phyloP scores from a whole-genome alignment of 2,888 invertebrate species.

The Perizoma affinitatum region DNA sequence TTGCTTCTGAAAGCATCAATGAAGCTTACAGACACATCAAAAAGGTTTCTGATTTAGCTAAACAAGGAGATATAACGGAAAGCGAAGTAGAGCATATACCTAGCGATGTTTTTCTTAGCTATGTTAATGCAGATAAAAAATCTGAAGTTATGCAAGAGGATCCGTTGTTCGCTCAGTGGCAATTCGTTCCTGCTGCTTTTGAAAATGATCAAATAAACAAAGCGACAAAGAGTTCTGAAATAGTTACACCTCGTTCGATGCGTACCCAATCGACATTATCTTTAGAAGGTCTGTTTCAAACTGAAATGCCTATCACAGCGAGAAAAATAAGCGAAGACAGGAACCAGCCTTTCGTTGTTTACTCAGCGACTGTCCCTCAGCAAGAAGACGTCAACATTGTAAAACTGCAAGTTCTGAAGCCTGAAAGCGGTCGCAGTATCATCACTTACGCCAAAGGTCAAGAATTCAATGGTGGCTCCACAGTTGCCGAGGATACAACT shows the following conservation, averaged over 20 bases:
- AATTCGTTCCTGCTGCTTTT: conserved; percentile 79
- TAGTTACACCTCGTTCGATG: conserved; percentile 68
- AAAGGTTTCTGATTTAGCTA: conserved; percentile 44
- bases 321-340: conserved; percentile 54
- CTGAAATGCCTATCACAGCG: conserved; percentile 69
- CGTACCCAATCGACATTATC: conserved; percentile 86
- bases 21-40: conserved; percentile 76
- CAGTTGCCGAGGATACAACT: conserved; percentile 51
- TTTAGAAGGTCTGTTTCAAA: conserved; percentile 87
- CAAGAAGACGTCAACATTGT: conserved; percentile 64
- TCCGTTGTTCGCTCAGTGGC: conserved; percentile 61
- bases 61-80: conserved; percentile 40
- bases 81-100: conserved; percentile 57
- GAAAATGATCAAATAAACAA: conserved; percentile 66
- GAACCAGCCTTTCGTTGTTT: conserved; percentile 75
- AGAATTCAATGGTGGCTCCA: conserved; percentile 64
- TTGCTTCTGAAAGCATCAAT: conserved; percentile 80
- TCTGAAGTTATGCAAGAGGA: conserved; percentile 53
- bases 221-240: conserved; percentile 63
- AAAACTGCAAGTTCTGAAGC: conserved; percentile 62
- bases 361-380: conserved; percentile 69
- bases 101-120: conserved; percentile 68
- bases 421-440: conserved; percentile 64
- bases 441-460: conserved; percentile 72
- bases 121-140: conserved; percentile 71